A percentile compares a stretch with the other conserved stretches of the same genome.
phyloP scores from a whole-genome alignment of 1,140 invertebrate genomes.

The Lithobius niger region DNA sequence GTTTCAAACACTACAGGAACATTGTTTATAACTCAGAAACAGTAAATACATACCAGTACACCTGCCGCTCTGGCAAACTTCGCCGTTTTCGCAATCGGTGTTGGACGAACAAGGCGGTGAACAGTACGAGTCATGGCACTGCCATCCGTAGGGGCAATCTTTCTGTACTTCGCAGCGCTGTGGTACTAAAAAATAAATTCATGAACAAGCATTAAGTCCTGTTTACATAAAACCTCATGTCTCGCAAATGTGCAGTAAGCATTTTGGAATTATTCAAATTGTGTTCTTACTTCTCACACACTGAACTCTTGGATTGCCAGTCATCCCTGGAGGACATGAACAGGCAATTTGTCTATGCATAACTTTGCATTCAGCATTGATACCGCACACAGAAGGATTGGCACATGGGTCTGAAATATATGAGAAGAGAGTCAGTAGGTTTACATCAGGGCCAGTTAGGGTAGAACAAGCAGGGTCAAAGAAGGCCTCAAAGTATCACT shows the following conservation, averaged over 20 bases:
- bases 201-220: no score
- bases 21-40: no score
- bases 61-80: constrained; percentile 70
- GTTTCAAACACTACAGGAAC: no score
- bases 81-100: constrained; percentile 80
- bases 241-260: no score
- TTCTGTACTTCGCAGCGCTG: constrained; percentile 44
- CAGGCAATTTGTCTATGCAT: constrained; percentile 70
- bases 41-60: no score
- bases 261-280: no score
- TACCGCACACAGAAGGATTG: constrained; percentile 50
- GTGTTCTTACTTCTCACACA: constrained; percentile 16
- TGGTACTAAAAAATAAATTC: constrained; percentile 27
- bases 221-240: no score
- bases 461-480: no score
- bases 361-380: constrained; percentile 66
- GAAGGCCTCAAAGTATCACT: no score
- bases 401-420: constrained; percentile 55
- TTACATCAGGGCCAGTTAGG: no score
- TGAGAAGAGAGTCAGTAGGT: neutral
- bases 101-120: constrained; percentile 72
- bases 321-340: constrained; percentile 60
- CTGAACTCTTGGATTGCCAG: constrained; percentile 50
- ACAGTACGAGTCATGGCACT: constrained; percentile 57
- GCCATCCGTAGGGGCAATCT: constrained; percentile 40